A percentile compares a stretch with the other conserved stretches of the same genome.
Evolutionary conservation across 1,140 invertebrate species (phyloP).

Genomic region (Drosophila elegans): DNA sequence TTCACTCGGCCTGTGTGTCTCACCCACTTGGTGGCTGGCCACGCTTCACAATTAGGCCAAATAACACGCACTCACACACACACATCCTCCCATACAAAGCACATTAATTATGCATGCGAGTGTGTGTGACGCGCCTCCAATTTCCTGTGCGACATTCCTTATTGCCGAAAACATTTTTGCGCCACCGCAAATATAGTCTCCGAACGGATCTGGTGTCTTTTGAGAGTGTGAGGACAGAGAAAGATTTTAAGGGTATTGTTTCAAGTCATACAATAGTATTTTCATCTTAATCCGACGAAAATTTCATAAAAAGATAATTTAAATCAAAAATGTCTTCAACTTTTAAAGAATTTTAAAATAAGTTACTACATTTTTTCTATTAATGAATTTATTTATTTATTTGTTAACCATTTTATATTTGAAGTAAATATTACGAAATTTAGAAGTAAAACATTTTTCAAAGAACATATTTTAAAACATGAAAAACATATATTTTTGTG

Average conservation of each 20-base stretch:
- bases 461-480: too few species aligned
- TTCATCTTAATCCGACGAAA: too few species aligned
- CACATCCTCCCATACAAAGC: constrained; percentile 25
- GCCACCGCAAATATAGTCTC: constrained; percentile 58
- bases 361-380: too few species aligned
- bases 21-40: constrained; percentile 33
- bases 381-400: too few species aligned
- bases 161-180: constrained; percentile 63
- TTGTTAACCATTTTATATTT: too few species aligned
- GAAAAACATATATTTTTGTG: too few species aligned
- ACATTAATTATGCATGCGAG: constrained; percentile 74
- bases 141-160: constrained; percentile 63
- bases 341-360: too few species aligned
- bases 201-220: constrained; percentile 25
- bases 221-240: constrained; percentile 4
- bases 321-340: too few species aligned
- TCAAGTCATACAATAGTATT: too few species aligned
- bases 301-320: too few species aligned
- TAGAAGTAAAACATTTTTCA: too few species aligned
- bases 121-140: constrained; percentile 52
- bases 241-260: not conserved
- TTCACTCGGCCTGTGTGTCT: constrained; percentile 14
- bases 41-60: constrained; percentile 71
- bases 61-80: constrained; percentile 28
- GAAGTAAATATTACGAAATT: too few species aligned